Evolutionary conservation across 2,888 invertebrate genomes (phyloP), one percentile per base, ranked within the genome.

Genomic region (Drosophila peninsularis): DNA sequence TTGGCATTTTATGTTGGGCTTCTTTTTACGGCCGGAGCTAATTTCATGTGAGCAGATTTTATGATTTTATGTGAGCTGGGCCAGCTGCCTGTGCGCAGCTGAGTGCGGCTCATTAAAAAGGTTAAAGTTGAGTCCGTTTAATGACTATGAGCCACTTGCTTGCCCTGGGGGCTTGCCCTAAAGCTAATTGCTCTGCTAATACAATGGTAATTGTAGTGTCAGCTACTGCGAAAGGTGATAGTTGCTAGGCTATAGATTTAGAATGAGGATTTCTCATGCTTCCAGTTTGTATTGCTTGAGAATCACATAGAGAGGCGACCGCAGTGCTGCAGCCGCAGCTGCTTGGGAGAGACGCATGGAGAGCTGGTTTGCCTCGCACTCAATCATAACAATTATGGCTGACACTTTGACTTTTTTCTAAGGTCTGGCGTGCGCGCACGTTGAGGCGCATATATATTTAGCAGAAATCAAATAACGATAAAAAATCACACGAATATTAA

Each of bases 401-500:
- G 62, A 50, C 65, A 73, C 70, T 72, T 67, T 71, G 77, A 70
- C 70, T 75, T 66, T 53, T 61, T 37, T 62, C 42, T 47, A 58
- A 53, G 52, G 39, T 54, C 54, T 30, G 39, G 57, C n/a, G 10
- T n/a, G 42, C 56, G 17, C 50, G 36, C 50, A 36, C 21, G 11
- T 21, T 52, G 36, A 24, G 50, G 19, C 53, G 37, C 21, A 65
- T 36, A 64, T 66, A 73, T 62, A 77, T 86, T 84, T 77, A 77
- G 78, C 61, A 70, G 87, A 88, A 84, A 85, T 88, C 85, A 88
- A 88, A 86, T 73, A 85, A 77, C 82, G 90, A 90, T 90, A 90
- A 90, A 89, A 82, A 88, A 90, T 90, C 91, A 86, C 89, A 90
- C 90, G 90, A 90, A 89, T 88, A 88, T 87, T 90, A 89, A 88